Conservation (phyloP, 2,888 invertebrate genomes). For the Ctenicera cuprea region DNA sequence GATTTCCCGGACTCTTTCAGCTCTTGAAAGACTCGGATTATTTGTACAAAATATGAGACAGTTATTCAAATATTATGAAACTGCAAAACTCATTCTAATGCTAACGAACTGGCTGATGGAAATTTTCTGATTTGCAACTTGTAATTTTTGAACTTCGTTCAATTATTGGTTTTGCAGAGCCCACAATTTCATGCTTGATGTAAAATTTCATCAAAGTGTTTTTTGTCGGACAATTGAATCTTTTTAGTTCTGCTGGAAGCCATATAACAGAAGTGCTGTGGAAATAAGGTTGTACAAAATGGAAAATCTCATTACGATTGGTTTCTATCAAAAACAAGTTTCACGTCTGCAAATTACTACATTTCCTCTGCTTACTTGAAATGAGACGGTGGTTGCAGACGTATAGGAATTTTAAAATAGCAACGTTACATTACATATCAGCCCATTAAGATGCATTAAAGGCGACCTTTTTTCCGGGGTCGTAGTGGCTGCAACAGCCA, state of each 20-base stretch:
- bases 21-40: neutral
- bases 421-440: constrained; percentile 5
- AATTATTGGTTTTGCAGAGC: neutral
- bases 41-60: constrained; percentile 15
- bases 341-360: constrained; percentile 9
- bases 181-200: neutral
- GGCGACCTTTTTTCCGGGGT: constrained; percentile 23
- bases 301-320: constrained; percentile 36
- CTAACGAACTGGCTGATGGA: neutral
- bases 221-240: neutral
- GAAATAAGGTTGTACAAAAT: constrained; percentile 24
- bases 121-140: neutral
- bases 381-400: neutral
- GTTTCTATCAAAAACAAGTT: constrained; percentile 10
- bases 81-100: neutral
- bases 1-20: neutral
- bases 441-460: constrained; percentile 23
- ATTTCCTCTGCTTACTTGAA: neutral
- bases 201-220: neutral
- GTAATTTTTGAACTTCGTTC: neutral
- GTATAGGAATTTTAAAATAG: constrained; percentile 4
- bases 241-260: constrained; percentile 17
- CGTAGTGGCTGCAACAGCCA: constrained; percentile 11
- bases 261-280: constrained; percentile 23
- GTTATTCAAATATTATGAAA: constrained; percentile 1